These are phyloP conservation scores for Lepidurus couesii DNA, from an alignment of 1,140 invertebrate genomes.

Conservation along the genomic window DNA sequence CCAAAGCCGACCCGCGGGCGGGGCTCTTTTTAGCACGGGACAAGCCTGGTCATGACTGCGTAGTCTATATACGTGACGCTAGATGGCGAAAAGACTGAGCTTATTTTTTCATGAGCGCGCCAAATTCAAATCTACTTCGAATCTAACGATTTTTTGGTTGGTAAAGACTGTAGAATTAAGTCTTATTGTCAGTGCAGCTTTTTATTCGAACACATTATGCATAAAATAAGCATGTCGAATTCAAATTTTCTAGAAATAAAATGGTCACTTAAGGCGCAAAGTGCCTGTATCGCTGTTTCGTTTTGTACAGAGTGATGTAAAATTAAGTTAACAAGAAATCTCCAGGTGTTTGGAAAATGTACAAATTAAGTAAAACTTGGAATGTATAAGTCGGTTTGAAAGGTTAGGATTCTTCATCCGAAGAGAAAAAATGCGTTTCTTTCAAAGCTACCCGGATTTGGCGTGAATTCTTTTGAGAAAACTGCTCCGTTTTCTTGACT, in stretches of 20 bases:
- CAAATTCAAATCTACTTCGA: background rate
- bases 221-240: too few species aligned
- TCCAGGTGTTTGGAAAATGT: too few species aligned
- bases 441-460: slow-evolving; percentile 22
- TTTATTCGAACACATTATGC: too few species aligned
- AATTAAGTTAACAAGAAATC: too few species aligned
- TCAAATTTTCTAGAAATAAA: too few species aligned
- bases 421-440: slow-evolving; percentile 22
- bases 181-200: too few species aligned
- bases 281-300: too few species aligned
- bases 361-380: too few species aligned
- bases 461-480: background rate
- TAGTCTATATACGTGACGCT: background rate
- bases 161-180: too few species aligned
- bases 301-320: too few species aligned
- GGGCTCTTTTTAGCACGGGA: slow-evolving; percentile 3
- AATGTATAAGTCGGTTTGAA: background rate
- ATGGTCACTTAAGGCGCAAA: too few species aligned
- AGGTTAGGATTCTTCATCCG: slow-evolving; percentile 22
- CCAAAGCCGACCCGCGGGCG: slow-evolving; percentile 14
- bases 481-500: slow-evolving; percentile 21
- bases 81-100: background rate
- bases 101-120: background rate
- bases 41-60: background rate
- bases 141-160: too few species aligned